Base-by-base conservation (phyloP, 2,888 invertebrate species). In the Camponotus fellah region DNA sequence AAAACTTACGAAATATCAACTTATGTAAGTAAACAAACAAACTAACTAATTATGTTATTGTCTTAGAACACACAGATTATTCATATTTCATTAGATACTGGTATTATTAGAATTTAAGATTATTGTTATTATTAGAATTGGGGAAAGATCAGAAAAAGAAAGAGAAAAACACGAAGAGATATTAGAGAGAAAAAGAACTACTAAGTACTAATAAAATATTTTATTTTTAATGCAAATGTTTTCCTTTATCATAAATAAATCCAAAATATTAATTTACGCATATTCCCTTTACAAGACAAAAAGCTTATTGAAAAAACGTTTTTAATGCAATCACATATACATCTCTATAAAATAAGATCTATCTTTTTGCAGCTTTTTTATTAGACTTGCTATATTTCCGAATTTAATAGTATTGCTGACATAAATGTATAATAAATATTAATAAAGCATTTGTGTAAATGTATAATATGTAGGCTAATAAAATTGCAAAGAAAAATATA, bases 401-500 rank as follows among this genome's bases (percentile, higher is more conserved):
- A 17, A 49, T 49, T 49, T 0, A 49, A 49, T 49, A 26, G 6
- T 49, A 17, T 49, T 0, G 2, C 17, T 49, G 17, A 49, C 17
- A 49, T 49, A 26, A 26, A 26, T 26, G 0, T 49, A n/a, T n/a
- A n/a, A n/a, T 12, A 49, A 17, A 3, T 46, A 46, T 6, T 6
- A 17, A 26, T 26, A 26, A 26, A 26, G 26, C 26, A 6, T 49
- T 46, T 32, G 0, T 21, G 3, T 17, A 46, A 46, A 46, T 14
- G 3, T 37, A 2, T 68, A 66, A 40, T 1, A 68, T 32, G 10
- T 60, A 99, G 98, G 95, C 95, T 98, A 85, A 95, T 98, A 14
- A 97, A 96, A 94, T 93, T 98, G 46, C 98, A 98, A 93, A 96
- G 97, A 21, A 97, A 97, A 89, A 97, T 99, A 72, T 98, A 97